Base-by-base conservation (phyloP, 2,797 vertebrate species). In the Fistularia tabacaria region DNA sequence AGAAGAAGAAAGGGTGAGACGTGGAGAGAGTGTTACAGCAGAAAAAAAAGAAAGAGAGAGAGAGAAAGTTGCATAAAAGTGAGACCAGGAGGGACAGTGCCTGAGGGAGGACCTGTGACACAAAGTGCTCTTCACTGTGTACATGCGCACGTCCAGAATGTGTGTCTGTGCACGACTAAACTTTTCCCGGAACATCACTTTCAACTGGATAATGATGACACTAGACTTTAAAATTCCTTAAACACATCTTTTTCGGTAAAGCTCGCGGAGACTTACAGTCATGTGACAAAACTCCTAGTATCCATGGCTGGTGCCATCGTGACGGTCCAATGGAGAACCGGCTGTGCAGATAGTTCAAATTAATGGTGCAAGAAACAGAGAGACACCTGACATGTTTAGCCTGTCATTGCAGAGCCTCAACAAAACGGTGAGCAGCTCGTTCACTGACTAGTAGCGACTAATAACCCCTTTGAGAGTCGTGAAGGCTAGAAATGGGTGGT, bases 21-120 rank as follows among this genome's bases (percentile, higher is more conserved):
- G 92, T 93, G 80, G 76, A 87, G 85, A 94, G 86, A 91, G 81
- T 79, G 79, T 87, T 85, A 86, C 74, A 84, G 65, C 25, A 63
- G 68, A 77, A 49, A 71, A 66, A 71, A 46, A 38, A 56, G 15
- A 72, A 25, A 25, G 36, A 74, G 37, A 65, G 37, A 65, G 56
- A 78, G 36, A 81, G 73, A 77, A 41, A 66, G 80, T 74, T 64
- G 69, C 73, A 82, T 75, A 71, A 76, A 25, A 83, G 78, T 85
- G 77, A 86, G 73, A 77, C 74, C 73, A 63, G 73, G 73, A 76
- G 83, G 85, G 84, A 64, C 76, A 44, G 84, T 85, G 86, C 79
- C 80, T 77, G 42, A 59, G 82, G 84, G 70, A 71, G 69, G 71
- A 81, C 74, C 79, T 76, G 82, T 85, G 80, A 83, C 74, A 81